Evolutionary conservation across 1,140 invertebrate genomes (phyloP), one percentile per base, ranked within the genome.

Genomic region (Microplitis demolitor): DNA sequence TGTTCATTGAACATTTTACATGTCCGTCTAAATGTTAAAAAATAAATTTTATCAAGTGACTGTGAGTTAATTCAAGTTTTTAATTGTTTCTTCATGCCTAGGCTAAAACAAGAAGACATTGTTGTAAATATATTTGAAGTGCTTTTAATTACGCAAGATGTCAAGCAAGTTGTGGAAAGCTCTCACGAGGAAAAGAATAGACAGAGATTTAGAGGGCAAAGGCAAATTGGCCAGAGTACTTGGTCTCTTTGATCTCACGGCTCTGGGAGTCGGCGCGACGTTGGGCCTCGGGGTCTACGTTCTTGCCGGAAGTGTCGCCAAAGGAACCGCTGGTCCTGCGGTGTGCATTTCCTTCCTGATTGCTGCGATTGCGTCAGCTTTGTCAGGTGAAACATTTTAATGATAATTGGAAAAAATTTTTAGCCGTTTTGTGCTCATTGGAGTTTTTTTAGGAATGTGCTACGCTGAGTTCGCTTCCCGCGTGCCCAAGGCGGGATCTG

Each of bases 231-330:
- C 91, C 0, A 85, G 95, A 76, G 94, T 95, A 11, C 88, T 97
- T 13, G 91, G 90, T 6, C 85, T 95, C 0, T 78, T 95, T 16
- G 95, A 97, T 86, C 88, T 97, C 3, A 95, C 93, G 0, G 91
- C 92, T 0, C 85, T 97, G 4, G 95, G 95, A 2, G 93, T 97
- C 34, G 96, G 96, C 5, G 93, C 94, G 70, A 97, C 96, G 0
- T 87, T 98, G 0, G 96, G 96, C 0, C 88, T 97, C n/a, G 96
- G 96, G 0, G 95, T 97, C 6, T 98, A 98, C 84, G 95, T 98
- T 2, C 87, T 98, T 35, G 95, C 95, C 6, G 96, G 96, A 14
- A 91, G 94, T 60, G 96, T 97, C 0, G 95, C 96, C 14, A 94
- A 92, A 81, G 90, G 91, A 24, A 91, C 91, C 0, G 93, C 96